Percentiles rank a stretch among this genome's conserved stretches.
Conservation (phyloP, 2,113 vertebrate species). For the Passer montanus region DNA sequence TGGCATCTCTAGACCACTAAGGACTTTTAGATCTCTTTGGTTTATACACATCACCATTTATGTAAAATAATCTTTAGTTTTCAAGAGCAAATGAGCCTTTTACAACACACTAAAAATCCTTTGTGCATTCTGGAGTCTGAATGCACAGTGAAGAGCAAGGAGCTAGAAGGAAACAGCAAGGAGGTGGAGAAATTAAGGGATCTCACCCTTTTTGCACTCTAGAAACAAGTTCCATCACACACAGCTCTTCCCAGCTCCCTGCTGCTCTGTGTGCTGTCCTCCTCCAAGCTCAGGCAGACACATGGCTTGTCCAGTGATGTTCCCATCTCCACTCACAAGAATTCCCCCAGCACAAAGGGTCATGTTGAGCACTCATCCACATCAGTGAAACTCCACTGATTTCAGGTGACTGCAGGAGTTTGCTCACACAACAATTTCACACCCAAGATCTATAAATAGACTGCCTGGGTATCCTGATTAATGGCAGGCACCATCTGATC, state of each 20-base stretch:
- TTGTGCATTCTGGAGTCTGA: not conserved
- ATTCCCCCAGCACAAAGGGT: not conserved
- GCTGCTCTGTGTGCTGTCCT: not conserved
- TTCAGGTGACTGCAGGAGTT: not conserved
- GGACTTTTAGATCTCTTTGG: not conserved
- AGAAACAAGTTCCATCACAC: not conserved
- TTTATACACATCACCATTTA: not conserved
- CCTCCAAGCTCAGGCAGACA: not conserved
- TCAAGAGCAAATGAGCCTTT: not conserved
- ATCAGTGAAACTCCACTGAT: not conserved
- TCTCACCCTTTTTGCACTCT: not conserved
- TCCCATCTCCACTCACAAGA: not conserved
- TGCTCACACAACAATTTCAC: not conserved
- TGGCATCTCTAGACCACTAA: not conserved
- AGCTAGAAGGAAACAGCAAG: not conserved
- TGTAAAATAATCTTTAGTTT: not conserved
- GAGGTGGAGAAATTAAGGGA: not conserved
- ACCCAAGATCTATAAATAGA: not conserved
- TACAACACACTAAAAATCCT: not conserved
- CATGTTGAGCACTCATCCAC: not conserved
- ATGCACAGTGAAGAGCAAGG: not conserved
- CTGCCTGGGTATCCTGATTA: not conserved
- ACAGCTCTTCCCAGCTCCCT: not conserved
- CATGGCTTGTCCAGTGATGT: not conserved
- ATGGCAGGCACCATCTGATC: constrained; percentile 27